Conservation (phyloP, 1,140 invertebrate species). For the Aethina tumida region DNA sequence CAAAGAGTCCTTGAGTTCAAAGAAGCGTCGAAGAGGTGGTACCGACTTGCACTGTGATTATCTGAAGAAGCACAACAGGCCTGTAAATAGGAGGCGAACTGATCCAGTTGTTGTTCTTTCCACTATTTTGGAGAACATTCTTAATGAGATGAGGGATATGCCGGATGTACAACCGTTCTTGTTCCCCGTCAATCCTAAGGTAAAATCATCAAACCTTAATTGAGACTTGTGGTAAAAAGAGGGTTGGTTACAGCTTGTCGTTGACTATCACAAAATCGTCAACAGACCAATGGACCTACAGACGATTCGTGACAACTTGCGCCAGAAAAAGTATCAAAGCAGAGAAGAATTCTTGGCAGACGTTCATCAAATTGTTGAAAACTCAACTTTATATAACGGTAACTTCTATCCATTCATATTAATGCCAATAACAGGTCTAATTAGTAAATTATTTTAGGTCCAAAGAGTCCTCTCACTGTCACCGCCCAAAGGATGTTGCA, state of each 20-base stretch:
- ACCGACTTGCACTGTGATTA: constrained; percentile 86
- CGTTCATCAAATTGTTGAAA: constrained; percentile 93
- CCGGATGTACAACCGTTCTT: constrained; percentile 89
- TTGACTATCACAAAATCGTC: constrained; percentile 90
- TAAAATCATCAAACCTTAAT: constrained; percentile 33
- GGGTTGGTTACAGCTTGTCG: constrained; percentile 51
- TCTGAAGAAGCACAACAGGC: constrained; percentile 74
- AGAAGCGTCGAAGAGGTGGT: constrained; percentile 53
- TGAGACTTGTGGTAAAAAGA: constrained; percentile 1
- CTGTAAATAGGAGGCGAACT: constrained; percentile 86
- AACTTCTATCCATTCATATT: constrained; percentile 12
- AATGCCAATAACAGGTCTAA: not conserved
- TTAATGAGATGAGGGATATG: constrained; percentile 88
- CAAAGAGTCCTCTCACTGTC: constrained; percentile 74
- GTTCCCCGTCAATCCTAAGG: constrained; percentile 89
- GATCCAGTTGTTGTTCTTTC: constrained; percentile 94
- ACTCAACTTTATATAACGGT: constrained; percentile 90
- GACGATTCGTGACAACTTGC: constrained; percentile 86
- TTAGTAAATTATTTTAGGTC: constrained; percentile 37
- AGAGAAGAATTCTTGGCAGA: constrained; percentile 91
- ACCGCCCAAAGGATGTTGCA: constrained; percentile 83
- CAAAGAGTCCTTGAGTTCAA: constrained; percentile 61
- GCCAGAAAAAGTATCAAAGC: constrained; percentile 87
- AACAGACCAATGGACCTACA: constrained; percentile 94
- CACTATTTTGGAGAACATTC: constrained; percentile 82